These are phyloP conservation scores for Cheirogaleus medius DNA, from an alignment of 2,113 vertebrate species.

Conservation along the genomic window DNA sequence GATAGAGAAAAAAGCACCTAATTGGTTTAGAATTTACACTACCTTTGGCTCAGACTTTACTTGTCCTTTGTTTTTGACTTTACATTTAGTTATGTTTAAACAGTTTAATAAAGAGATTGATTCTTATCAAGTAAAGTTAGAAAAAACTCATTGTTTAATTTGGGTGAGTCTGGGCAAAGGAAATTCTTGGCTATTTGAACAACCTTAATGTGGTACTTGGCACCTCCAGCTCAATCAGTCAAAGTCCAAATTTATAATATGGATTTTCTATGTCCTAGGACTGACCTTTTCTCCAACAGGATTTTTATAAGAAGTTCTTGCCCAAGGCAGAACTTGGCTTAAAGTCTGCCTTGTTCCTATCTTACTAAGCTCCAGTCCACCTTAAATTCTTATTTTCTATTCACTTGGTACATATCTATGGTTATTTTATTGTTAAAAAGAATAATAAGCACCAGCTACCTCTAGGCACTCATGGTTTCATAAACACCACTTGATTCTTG, in stretches of 20 bases:
- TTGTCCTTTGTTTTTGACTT: not conserved
- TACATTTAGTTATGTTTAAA: conserved; percentile 11
- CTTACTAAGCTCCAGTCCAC: not conserved
- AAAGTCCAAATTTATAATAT: not conserved
- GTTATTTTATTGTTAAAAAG: not conserved
- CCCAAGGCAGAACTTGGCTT: conserved; percentile 4
- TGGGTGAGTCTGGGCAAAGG: not conserved
- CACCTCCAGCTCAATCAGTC: not conserved
- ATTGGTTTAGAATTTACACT: conserved; percentile 8
- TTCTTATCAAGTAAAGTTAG: conserved; percentile 31
- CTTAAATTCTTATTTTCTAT: not conserved
- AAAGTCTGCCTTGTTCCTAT: not conserved
- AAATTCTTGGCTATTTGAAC: conserved; percentile 8
- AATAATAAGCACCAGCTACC: not conserved
- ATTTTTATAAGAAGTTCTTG: not conserved
- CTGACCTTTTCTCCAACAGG: not conserved
- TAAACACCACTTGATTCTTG: not conserved
- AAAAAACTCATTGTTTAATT: conserved; percentile 22
- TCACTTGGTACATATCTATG: not conserved
- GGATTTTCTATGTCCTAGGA: not conserved
- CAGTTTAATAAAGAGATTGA: conserved; percentile 33
- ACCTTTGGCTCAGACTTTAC: not conserved
- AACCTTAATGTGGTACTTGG: not conserved
- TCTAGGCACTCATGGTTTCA: not conserved
- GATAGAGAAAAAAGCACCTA: not conserved